These are phyloP conservation scores for Drosophila lini DNA, from an alignment of 1,140 invertebrate genomes.

Conservation along the genomic window DNA sequence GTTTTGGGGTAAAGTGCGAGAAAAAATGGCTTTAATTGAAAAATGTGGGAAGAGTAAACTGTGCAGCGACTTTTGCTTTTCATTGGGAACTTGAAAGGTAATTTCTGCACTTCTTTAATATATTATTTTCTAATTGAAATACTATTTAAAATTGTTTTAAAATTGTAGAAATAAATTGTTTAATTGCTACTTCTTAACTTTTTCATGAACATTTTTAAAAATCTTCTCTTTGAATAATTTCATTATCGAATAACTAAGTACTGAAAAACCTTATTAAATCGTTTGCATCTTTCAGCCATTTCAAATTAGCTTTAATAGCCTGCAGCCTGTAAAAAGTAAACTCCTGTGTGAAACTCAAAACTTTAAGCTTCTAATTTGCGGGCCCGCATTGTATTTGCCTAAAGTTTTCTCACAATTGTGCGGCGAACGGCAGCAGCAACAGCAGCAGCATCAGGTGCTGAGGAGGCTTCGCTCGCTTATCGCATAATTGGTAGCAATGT, in stretches of 20 bases:
- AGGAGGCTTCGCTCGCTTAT: constrained; percentile 61
- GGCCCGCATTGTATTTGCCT: constrained; percentile 26
- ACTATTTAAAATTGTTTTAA: neutral
- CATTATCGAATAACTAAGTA: neutral
- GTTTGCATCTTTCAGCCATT: constrained; percentile 1
- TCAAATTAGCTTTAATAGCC: neutral
- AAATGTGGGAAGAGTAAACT: constrained; percentile 15
- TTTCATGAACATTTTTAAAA: neutral
- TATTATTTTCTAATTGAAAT: neutral
- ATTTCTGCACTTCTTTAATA: neutral
- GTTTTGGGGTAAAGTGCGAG: neutral
- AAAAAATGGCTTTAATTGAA: constrained; percentile 13
- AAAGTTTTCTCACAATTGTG: constrained; percentile 46
- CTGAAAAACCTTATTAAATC: neutral
- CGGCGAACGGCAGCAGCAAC: constrained; percentile 1
- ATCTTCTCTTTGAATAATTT: neutral
- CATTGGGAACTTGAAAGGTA: neutral
- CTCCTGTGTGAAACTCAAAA: neutral
- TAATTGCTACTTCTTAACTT: neutral
- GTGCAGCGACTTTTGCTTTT: constrained; percentile 29
- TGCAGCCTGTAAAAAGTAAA: constrained; percentile 5
- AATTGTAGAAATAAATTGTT: neutral
- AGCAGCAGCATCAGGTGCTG: constrained; percentile 28
- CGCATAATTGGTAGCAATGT: constrained; percentile 82
- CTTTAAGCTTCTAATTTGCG: constrained; percentile 26